Evolutionary conservation across 2,113 vertebrate genomes (phyloP), one percentile per base, ranked within the genome.

Genomic region (Anguilla japonica): DNA sequence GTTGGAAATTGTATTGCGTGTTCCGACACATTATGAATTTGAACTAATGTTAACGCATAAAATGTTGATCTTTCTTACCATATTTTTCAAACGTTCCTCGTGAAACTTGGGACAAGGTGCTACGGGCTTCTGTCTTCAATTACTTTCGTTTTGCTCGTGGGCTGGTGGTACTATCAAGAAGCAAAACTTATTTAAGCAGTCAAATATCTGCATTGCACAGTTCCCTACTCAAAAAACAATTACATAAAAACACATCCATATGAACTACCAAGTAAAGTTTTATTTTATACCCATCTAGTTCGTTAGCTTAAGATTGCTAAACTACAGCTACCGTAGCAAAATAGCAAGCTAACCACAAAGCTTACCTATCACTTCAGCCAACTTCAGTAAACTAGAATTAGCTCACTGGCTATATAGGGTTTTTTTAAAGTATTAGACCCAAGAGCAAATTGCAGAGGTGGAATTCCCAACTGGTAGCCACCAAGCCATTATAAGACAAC

Each of bases 121-220:
- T 39, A 22, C 39, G 40, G 41, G 14, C 79, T 80, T 41, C 79
- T 20, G 79, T 41, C 41, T n/a, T 41, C 79, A 80, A 41, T 41
- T 29, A n/a, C 40, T 39, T 67, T 75, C n/a, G 71, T 75, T 34
- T 75, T 75, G 71, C 79, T 41, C 39, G 39, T 7, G 15, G 40
- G 34, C 39, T 41, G 41, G 40, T 80, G 41, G 40, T 80, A 80
- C 79, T 80, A n/a, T 75, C 71, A 75, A 75, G n/a, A 75, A 75
- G 13, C 71, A 22, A 34, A 75, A 6, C 5, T 75, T 75, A 75
- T 34, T 75, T 34, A 75, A 34, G 1, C 16, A 29, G 7, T 26
- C 26, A 75, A 75, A 34, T 29, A n/a, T 8, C 26, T 26, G 18
- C 60, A 67, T 8, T 4, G 60, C 5, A 8, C 60, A 26, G 60